A percentile compares a stretch with the other conserved stretches of the same genome.
phyloP scores from a whole-genome alignment of 2,888 invertebrate species.

The Stenurella melanura region DNA sequence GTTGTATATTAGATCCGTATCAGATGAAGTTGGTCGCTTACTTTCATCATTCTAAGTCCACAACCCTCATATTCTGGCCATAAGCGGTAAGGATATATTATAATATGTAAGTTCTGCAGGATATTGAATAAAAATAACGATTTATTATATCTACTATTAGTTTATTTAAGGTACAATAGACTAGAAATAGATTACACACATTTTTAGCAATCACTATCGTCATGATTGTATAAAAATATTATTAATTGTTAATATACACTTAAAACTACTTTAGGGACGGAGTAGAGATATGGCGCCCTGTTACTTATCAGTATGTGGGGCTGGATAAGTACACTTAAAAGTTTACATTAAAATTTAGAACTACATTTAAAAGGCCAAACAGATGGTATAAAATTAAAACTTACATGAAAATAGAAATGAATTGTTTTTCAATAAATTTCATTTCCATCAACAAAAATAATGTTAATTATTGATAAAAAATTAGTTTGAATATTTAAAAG shows the following conservation, averaged over 20 bases:
- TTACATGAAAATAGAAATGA: not conserved
- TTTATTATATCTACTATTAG: slow-evolving; percentile 32
- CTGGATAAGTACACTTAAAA: slow-evolving; percentile 40
- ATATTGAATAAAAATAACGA: not conserved
- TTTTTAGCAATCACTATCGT: slow-evolving; percentile 40
- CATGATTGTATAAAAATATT: slow-evolving; percentile 44
- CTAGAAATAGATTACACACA: slow-evolving; percentile 44
- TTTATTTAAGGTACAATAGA: slow-evolving; percentile 43
- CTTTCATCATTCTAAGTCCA: no score
- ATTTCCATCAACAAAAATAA: slow-evolving; percentile 11
- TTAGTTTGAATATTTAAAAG: slow-evolving; percentile 20
- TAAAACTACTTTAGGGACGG: slow-evolving; percentile 40
- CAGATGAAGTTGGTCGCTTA: no score
- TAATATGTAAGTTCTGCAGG: no score
- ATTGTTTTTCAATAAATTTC: not conserved
- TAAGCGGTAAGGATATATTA: no score
- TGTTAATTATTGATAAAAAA: slow-evolving; percentile 18
- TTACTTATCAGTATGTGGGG: slow-evolving; percentile 15
- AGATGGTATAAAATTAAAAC: slow-evolving; percentile 5
- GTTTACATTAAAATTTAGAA: slow-evolving; percentile 33
- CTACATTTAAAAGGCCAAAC: slow-evolving; percentile 26
- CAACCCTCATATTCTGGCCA: no score
- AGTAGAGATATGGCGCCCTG: slow-evolving; percentile 24
- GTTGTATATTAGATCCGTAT: no score
- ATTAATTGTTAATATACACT: slow-evolving; percentile 40